Conservation (phyloP, 2,888 invertebrate genomes). For the Eupithecia vulgata region DNA sequence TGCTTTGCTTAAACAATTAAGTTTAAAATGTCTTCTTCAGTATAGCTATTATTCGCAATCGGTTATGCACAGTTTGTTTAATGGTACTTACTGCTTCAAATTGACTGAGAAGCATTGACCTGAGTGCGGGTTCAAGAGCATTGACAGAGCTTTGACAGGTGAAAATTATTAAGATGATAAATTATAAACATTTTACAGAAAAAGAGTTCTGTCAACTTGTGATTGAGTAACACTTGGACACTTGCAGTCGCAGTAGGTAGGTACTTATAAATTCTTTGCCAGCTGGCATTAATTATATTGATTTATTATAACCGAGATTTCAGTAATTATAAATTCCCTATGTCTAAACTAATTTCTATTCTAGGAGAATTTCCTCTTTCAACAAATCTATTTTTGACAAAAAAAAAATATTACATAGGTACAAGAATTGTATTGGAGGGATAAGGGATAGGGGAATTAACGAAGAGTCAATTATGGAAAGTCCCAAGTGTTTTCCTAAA, state of each 20-base stretch:
- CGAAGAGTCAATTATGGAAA: neutral
- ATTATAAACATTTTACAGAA: neutral
- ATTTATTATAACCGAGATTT: neutral
- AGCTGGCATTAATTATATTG: neutral
- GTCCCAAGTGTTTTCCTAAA: neutral
- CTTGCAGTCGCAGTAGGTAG: neutral
- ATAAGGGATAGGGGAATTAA: neutral
- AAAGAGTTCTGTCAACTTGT: neutral
- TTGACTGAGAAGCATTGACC: slow-evolving; percentile 16
- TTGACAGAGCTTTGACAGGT: slow-evolving; percentile 1
- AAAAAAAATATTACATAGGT: no score
- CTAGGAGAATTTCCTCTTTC: neutral
- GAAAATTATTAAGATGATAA: slow-evolving; percentile 8
- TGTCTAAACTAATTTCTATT: neutral
- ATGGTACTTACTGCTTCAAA: neutral
- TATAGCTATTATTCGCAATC: slow-evolving; percentile 16
- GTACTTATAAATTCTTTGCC: neutral
- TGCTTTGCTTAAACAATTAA: neutral
- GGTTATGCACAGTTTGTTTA: neutral
- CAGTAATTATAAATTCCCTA: neutral
- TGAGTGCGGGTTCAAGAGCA: slow-evolving; percentile 6
- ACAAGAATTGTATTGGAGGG: neutral
- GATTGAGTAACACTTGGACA: no score
- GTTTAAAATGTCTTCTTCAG: slow-evolving; percentile 17
- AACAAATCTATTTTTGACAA: neutral